Conservation (phyloP, 2,888 invertebrate species). For the Ellobium chinense region DNA sequence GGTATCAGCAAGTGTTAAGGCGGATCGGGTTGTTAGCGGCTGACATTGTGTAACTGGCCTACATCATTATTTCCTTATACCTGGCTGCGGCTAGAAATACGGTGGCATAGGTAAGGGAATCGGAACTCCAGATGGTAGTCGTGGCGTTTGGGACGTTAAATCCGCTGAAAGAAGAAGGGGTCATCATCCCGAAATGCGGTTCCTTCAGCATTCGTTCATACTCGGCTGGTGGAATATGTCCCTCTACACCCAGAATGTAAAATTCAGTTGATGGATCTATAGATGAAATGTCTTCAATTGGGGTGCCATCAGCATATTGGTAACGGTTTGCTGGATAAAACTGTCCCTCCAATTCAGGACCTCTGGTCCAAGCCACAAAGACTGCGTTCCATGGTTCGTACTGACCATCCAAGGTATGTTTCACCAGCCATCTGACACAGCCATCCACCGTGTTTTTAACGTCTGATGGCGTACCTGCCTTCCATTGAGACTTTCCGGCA, state of each 20-base stretch:
- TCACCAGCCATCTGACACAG: not conserved
- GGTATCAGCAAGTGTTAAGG: no score
- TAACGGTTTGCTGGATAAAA: slow-evolving; percentile 7
- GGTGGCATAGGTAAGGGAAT: slow-evolving; percentile 65
- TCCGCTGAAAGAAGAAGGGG: slow-evolving; percentile 60
- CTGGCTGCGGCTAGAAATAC: slow-evolving; percentile 60
- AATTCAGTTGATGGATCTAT: slow-evolving; percentile 32
- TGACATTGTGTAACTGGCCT: no score
- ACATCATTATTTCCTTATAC: no score
- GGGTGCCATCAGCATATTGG: not conserved
- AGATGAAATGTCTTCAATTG: not conserved
- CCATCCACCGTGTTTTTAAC: not conserved
- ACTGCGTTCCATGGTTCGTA: slow-evolving; percentile 15
- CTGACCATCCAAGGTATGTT: not conserved
- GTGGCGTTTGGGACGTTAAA: slow-evolving; percentile 59
- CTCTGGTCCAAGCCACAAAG: not conserved
- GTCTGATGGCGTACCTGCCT: not conserved
- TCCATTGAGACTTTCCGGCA: slow-evolving; percentile 56
- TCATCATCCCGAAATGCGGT: slow-evolving; percentile 45
- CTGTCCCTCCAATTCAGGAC: not conserved
- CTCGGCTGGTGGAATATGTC: slow-evolving; percentile 54
- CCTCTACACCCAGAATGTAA: slow-evolving; percentile 56
- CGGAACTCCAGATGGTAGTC: slow-evolving; percentile 68
- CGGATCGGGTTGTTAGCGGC: no score
- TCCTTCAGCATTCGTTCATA: slow-evolving; percentile 56